Conservation (phyloP, 2,113 vertebrate genomes). For the Noctilio leporinus region DNA sequence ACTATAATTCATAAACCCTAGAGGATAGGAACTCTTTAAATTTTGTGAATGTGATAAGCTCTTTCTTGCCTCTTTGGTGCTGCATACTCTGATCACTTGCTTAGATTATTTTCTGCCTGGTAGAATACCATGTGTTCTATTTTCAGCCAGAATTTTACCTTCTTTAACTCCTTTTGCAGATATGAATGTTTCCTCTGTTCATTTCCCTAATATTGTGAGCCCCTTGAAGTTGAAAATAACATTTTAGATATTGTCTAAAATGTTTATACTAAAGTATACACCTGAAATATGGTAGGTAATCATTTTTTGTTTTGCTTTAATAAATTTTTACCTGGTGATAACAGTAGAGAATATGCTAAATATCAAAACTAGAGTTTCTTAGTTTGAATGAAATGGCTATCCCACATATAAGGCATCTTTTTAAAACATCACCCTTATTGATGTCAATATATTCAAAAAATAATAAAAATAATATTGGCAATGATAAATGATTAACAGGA, state of each 20-base stretch:
- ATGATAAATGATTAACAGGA: neutral
- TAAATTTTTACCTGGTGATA: neutral
- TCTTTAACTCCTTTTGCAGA: neutral
- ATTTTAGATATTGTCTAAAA: neutral
- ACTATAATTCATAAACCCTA: neutral
- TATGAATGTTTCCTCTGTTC: neutral
- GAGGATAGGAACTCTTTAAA: neutral
- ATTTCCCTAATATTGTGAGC: neutral
- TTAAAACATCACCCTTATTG: neutral
- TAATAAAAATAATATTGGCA: neutral
- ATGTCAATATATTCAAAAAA: neutral
- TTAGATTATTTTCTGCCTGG: neutral
- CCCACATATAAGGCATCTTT: neutral
- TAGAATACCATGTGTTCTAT: neutral
- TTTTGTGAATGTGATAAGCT: neutral
- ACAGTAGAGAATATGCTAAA: neutral
- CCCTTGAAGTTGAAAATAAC: neutral
- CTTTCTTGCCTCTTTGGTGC: neutral
- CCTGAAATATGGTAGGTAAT: neutral
- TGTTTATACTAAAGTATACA: neutral
- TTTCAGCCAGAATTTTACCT: neutral
- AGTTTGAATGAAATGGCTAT: neutral
- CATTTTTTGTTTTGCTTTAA: neutral
- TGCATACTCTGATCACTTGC: neutral
- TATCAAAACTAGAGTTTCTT: neutral